Evolutionary conservation across 1,140 invertebrate genomes (phyloP).

Genomic region (Eumeta japonica): DNA sequence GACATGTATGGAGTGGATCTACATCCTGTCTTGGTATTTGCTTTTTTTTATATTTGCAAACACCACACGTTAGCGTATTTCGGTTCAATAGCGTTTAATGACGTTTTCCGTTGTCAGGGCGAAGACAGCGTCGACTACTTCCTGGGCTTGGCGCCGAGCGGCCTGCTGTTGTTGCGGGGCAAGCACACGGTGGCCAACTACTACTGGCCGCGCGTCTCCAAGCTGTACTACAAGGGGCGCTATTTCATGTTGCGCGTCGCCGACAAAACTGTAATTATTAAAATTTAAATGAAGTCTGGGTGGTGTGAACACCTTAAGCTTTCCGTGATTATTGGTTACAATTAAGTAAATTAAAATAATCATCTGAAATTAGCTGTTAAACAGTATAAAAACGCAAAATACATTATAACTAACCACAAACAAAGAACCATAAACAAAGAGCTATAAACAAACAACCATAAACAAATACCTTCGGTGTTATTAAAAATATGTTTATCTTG

Average conservation of each 20-base stretch:
- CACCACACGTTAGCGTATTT: too few species aligned
- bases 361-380: too few species aligned
- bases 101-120: constrained; percentile 68
- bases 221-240: constrained; percentile 93
- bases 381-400: too few species aligned
- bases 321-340: neutral
- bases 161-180: constrained; percentile 93
- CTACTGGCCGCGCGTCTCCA: constrained; percentile 96
- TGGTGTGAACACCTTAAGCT: neutral
- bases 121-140: constrained; percentile 97
- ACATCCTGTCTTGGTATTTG: constrained; percentile 64
- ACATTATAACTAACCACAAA: too few species aligned
- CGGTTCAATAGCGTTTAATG: too few species aligned
- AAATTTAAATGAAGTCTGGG: neutral
- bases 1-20: constrained; percentile 97
- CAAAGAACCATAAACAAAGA: too few species aligned
- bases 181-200: constrained; percentile 98
- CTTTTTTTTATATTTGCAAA: too few species aligned
- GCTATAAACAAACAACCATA: too few species aligned
- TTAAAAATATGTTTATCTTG: too few species aligned
- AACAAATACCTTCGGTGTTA: too few species aligned
- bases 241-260: constrained; percentile 94
- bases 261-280: constrained; percentile 87
- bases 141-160: constrained; percentile 94
- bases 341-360: too few species aligned